Percentiles rank a stretch among this genome's conserved stretches.
Conservation (phyloP, 2,888 invertebrate species). For the Apamea anceps region DNA sequence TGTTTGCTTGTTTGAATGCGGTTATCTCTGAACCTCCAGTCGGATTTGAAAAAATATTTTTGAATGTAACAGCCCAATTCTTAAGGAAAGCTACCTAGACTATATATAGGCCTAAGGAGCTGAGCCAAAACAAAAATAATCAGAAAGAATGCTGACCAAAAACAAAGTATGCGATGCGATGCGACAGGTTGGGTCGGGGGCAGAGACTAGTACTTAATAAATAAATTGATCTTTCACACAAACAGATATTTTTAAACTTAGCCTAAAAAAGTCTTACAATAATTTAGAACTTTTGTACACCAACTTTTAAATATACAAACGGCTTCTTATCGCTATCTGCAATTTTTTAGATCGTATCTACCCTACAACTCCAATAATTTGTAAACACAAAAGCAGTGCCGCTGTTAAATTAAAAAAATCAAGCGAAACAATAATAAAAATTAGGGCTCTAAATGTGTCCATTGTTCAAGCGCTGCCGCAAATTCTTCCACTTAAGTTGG, state of each 20-base stretch:
- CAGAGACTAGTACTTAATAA: neutral
- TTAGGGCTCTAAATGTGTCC: slow-evolving; percentile 72
- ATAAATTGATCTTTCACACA: neutral
- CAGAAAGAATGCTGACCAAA: too few species aligned
- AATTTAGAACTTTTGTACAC: neutral
- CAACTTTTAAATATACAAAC: neutral
- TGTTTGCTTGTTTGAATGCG: too few species aligned
- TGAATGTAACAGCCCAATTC: too few species aligned
- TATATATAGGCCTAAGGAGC: too few species aligned
- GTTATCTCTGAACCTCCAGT: neutral
- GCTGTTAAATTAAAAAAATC: slow-evolving; percentile 19
- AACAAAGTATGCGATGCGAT: too few species aligned
- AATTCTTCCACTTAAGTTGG: slow-evolving; percentile 83
- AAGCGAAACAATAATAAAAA: slow-evolving; percentile 63
- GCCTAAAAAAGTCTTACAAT: neutral
- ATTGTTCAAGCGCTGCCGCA: slow-evolving; percentile 79
- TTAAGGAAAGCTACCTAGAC: too few species aligned
- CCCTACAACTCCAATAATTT: neutral
- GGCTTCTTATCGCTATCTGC: neutral
- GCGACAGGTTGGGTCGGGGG: too few species aligned
- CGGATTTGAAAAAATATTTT: too few species aligned
- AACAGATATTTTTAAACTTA: neutral
- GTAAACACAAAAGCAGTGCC: slow-evolving; percentile 1
- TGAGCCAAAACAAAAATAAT: too few species aligned
- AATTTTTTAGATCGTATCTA: neutral